Percentiles rank a stretch among this genome's conserved stretches.
Evolutionary conservation across 2,113 vertebrate species (phyloP).

Genomic region (Lamprotornis superbus): DNA sequence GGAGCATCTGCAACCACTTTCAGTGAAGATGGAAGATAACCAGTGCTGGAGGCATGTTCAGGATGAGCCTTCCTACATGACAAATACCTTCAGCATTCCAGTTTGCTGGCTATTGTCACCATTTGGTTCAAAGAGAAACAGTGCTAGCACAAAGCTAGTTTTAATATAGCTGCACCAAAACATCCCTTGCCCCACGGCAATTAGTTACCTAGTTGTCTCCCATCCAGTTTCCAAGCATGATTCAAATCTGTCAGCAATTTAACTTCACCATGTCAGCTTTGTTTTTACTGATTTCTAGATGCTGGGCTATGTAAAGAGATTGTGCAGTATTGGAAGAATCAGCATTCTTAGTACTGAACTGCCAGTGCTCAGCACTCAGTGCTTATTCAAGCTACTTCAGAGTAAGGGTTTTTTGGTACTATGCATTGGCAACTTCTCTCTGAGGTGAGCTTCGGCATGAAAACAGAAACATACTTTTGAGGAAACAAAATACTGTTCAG

Average conservation of each 20-base stretch:
- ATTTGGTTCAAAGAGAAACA: neutral
- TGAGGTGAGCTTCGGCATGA: neutral
- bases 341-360: neutral
- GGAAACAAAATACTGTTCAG: neutral
- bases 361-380: neutral
- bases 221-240: neutral
- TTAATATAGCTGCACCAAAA: neutral
- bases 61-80: neutral
- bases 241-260: neutral
- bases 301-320: neutral
- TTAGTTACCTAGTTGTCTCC: neutral
- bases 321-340: neutral
- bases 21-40: neutral
- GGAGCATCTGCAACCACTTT: constrained; percentile 38
- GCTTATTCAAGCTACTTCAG: neutral
- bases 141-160: neutral
- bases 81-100: neutral
- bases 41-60: neutral
- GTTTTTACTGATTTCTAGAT: neutral
- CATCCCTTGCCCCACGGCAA: neutral
- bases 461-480: neutral
- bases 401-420: neutral
- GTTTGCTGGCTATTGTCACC: neutral
- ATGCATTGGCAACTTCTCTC: neutral
- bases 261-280: neutral